phyloP scores from a whole-genome alignment of 2,113 vertebrate genomes.

The Alexandromys fortis region DNA sequence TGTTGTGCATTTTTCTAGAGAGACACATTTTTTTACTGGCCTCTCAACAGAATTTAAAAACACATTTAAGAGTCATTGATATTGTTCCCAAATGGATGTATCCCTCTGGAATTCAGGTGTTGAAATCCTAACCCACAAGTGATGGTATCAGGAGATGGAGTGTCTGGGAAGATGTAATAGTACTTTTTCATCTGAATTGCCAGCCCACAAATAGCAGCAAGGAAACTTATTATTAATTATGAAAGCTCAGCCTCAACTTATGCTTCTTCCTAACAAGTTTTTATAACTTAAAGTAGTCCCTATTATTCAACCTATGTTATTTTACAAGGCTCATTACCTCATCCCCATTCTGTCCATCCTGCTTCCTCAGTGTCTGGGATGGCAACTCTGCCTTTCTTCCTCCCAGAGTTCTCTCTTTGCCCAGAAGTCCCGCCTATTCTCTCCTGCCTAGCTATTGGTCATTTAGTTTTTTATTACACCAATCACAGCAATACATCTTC shows the following conservation, averaged over 20 bases:
- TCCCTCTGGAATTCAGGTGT: not conserved
- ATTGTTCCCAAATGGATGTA: not conserved
- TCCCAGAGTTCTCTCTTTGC: not conserved
- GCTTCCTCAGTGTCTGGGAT: not conserved
- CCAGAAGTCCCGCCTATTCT: not conserved
- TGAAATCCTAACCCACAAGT: not conserved
- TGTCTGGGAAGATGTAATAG: not conserved
- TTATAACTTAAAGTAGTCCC: not conserved
- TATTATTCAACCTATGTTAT: not conserved
- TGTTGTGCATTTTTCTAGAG: not conserved
- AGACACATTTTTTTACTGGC: constrained; percentile 10
- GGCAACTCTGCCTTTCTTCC: not conserved
- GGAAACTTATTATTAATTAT: not conserved
- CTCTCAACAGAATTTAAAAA: not conserved
- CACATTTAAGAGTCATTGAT: not conserved
- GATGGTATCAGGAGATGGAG: not conserved
- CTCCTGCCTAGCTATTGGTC: not conserved
- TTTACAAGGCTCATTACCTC: not conserved
- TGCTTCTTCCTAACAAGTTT: not conserved
- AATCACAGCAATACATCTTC: not conserved
- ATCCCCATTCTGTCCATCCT: not conserved
- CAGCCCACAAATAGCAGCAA: not conserved
- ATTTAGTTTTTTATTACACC: not conserved
- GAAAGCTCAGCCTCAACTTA: not conserved
- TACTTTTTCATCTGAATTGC: not conserved